These are phyloP conservation scores for Achlya flavicornis DNA, from an alignment of 2,888 invertebrate genomes.

Conservation along the genomic window DNA sequence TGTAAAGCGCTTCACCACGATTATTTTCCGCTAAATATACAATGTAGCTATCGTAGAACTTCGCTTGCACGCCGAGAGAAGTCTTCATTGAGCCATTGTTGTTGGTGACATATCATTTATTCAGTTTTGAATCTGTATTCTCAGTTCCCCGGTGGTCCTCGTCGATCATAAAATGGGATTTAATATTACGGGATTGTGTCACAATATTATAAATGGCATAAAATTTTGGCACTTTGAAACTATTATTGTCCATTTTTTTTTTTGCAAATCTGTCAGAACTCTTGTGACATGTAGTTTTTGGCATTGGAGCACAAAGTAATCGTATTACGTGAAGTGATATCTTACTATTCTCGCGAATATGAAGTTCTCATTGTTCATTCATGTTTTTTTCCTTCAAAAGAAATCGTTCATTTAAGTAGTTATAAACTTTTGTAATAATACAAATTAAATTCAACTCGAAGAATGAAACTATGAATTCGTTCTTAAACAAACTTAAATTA, in stretches of 20 bases:
- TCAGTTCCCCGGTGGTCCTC: conserved; percentile 63
- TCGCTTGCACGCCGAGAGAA: conserved; percentile 52
- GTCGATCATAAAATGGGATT: conserved; percentile 35
- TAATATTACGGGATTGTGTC: conserved; percentile 53
- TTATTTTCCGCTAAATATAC: conserved; percentile 70
- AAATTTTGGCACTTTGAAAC: conserved; percentile 53
- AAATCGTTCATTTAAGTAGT: neutral
- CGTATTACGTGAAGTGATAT: conserved; percentile 18
- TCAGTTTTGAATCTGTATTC: conserved; percentile 55
- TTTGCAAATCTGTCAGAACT: conserved; percentile 10
- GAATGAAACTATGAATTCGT: conserved; percentile 45
- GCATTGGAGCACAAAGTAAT: conserved; percentile 24
- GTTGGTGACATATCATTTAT: conserved; percentile 74
- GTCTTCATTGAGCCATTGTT: conserved; percentile 76
- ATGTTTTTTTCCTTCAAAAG: neutral
- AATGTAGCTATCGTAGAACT: conserved; percentile 52
- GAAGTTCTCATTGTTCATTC: neutral
- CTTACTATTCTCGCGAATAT: neutral
- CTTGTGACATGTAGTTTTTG: conserved; percentile 10
- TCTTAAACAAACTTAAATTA: conserved; percentile 67
- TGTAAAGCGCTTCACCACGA: conserved; percentile 64
- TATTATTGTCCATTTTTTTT: conserved; percentile 34
- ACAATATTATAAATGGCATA: conserved; percentile 70
- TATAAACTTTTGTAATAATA: conserved; percentile 37
- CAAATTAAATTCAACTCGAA: conserved; percentile 38